phyloP scores from a whole-genome alignment of 2,113 vertebrate genomes.

The Ibidorhyncha struthersii region DNA sequence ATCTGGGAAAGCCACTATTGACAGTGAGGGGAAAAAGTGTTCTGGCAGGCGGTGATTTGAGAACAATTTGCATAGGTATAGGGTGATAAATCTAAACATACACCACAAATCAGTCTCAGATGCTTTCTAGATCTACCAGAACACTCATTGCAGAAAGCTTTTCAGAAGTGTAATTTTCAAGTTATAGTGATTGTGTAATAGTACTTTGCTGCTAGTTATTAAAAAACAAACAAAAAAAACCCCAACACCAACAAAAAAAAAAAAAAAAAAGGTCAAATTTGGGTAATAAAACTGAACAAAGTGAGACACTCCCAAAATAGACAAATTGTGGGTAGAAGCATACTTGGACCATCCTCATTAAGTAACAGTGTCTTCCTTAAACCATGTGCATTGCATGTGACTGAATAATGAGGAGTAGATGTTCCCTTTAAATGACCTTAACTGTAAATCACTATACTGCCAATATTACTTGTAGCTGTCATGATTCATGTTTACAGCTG shows the following conservation, averaged over 20 bases:
- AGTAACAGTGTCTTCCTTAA: not conserved
- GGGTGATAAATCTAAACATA: not conserved
- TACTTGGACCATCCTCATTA: not conserved
- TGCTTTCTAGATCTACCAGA: not conserved
- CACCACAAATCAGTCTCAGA: not conserved
- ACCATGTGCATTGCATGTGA: not conserved
- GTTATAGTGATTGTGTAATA: not conserved
- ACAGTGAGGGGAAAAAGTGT: rapidly evolving
- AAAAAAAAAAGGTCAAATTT: not conserved
- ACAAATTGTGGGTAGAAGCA: not conserved
- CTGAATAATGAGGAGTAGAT: not conserved
- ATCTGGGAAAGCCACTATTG: not conserved
- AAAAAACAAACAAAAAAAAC: no score
- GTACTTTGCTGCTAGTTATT: not conserved
- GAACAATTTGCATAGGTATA: not conserved
- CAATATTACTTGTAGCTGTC: not conserved
- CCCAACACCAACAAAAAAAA: no score
- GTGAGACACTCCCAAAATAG: not conserved
- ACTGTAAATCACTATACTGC: not conserved
- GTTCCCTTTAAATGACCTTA: conserved; percentile 2
- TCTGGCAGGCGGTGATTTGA: not conserved
- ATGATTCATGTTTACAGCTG: conserved; percentile 27
- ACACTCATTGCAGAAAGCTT: not conserved
- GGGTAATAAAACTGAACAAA: not conserved
- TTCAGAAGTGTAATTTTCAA: not conserved